phyloP scores from a whole-genome alignment of 1,140 invertebrate species.

The Ladona fulva region DNA sequence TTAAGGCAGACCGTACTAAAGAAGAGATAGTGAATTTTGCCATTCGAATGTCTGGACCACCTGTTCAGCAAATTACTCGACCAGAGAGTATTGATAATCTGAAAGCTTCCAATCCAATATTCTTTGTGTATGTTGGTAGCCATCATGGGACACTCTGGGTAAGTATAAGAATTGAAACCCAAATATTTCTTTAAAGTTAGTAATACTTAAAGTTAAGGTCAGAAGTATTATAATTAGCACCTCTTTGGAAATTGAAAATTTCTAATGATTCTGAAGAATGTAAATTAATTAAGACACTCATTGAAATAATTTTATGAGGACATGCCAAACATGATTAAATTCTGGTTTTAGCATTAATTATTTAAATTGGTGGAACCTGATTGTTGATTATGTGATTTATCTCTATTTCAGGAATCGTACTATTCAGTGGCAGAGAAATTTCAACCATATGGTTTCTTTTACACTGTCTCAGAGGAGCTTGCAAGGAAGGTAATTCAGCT shows the following conservation, averaged over 20 bases:
- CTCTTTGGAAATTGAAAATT: no score
- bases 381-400: slow-evolving; percentile 8
- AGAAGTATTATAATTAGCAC: no score
- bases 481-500: slow-evolving; percentile 43
- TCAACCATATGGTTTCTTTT: slow-evolving; percentile 79
- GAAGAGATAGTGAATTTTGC: slow-evolving; percentile 94
- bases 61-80: slow-evolving; percentile 68
- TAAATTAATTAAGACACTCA: no score
- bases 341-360: no score
- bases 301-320: no score
- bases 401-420: slow-evolving; percentile 56
- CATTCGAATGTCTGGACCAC: slow-evolving; percentile 74
- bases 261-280: no score
- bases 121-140: slow-evolving; percentile 80
- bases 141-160: slow-evolving; percentile 69
- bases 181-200: no score
- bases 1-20: slow-evolving; percentile 79
- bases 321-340: no score
- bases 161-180: no score
- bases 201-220: no score
- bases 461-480: slow-evolving; percentile 57
- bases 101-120: slow-evolving; percentile 63
- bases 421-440: slow-evolving; percentile 61
- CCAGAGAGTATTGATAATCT: slow-evolving; percentile 66
- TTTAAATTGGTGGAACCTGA: background rate